These are phyloP conservation scores for Spheniscus humboldti DNA, from an alignment of 2,797 vertebrate species.

Conservation along the genomic window DNA sequence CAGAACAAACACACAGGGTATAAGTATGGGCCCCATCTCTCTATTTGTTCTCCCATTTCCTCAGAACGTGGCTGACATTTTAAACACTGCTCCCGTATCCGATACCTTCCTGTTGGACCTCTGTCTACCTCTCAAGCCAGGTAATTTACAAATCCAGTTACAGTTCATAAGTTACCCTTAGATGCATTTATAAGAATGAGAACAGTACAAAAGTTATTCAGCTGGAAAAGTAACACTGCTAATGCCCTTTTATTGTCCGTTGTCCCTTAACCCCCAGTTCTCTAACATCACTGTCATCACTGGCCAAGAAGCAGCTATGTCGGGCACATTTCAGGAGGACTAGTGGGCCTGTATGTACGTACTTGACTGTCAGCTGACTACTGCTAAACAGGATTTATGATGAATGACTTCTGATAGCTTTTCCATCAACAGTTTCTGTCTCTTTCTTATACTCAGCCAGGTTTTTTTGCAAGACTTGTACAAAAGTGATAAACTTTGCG, in stretches of 20 bases:
- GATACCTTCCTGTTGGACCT: not conserved
- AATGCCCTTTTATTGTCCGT: not conserved
- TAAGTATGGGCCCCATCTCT: not conserved
- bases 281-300: not conserved
- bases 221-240: not conserved
- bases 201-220: not conserved
- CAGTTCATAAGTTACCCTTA: not conserved
- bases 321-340: not conserved
- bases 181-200: not conserved
- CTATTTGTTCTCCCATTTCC: not conserved
- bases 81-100: not conserved
- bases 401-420: not conserved
- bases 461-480: not conserved
- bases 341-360: not conserved
- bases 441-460: not conserved
- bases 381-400: not conserved
- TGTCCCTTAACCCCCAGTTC: not conserved
- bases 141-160: not conserved
- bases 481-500: not conserved
- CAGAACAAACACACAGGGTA: not conserved
- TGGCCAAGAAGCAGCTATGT: not conserved
- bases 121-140: not conserved
- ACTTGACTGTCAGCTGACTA: not conserved
- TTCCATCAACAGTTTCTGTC: not conserved
- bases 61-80: not conserved